Evolutionary conservation across 1,140 invertebrate genomes (phyloP).

Genomic region (Hirudo medicinalis): DNA sequence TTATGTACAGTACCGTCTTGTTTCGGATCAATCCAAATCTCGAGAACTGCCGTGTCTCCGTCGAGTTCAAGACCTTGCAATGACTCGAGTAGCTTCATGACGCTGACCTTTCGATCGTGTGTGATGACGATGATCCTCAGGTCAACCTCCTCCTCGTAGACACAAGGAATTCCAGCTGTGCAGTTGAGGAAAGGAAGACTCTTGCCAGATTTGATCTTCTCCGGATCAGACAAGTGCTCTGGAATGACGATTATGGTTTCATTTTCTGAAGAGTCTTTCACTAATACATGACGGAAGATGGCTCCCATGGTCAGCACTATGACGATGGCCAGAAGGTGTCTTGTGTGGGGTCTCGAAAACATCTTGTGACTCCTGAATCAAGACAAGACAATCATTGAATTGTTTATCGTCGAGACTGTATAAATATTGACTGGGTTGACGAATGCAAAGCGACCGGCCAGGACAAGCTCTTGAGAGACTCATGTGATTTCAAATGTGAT

Average conservation of each 20-base stretch:
- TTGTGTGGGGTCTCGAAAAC: background rate
- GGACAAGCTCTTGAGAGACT: too few relatives aligned
- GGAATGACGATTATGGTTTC: background rate
- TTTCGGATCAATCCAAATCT: constrained; percentile 30
- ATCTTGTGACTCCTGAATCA: background rate
- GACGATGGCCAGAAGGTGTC: background rate
- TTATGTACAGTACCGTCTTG: constrained; percentile 21
- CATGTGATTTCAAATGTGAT: too few relatives aligned
- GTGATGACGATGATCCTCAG: constrained; percentile 27
- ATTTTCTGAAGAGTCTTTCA: background rate
- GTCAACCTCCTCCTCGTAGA: constrained; percentile 15
- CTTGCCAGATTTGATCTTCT: too few relatives aligned
- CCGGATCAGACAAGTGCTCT: too few relatives aligned
- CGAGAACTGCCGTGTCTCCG: constrained; percentile 25
- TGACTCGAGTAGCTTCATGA: constrained; percentile 14
- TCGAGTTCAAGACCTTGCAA: constrained; percentile 13
- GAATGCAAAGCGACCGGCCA: too few relatives aligned
- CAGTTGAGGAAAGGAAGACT: background rate
- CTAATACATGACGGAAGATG: background rate
- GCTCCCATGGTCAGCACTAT: background rate
- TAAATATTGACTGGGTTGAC: too few relatives aligned
- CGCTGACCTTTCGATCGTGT: constrained; percentile 15
- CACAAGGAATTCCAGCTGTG: constrained; percentile 15
- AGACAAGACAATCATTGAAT: too few relatives aligned
- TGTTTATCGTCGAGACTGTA: too few relatives aligned